phyloP scores from a whole-genome alignment of 2,888 invertebrate genomes.

The Carabus problematicus region DNA sequence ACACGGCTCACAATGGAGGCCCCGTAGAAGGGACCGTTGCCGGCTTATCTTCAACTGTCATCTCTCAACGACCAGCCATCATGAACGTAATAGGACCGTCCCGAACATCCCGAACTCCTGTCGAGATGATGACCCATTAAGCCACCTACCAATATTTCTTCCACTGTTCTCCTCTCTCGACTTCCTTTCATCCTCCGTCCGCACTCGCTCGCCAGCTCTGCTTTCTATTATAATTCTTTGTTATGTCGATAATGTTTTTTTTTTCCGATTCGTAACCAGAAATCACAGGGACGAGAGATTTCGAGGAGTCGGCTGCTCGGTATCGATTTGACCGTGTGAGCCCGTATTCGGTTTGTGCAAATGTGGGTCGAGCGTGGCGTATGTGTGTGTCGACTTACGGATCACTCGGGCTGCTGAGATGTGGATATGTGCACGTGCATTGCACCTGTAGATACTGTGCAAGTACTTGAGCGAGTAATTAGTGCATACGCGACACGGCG shows the following conservation, averaged over 20 bases:
- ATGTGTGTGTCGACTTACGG: background rate
- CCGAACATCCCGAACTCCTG: slow-evolving; percentile 34
- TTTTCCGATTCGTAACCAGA: slow-evolving; percentile 39
- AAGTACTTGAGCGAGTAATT: too few species aligned
- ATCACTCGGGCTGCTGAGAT: background rate
- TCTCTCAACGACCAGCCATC: slow-evolving; percentile 45
- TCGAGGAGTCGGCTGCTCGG: background rate
- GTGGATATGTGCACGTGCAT: background rate
- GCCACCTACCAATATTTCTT: slow-evolving; percentile 38
- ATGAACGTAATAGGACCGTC: slow-evolving; percentile 38
- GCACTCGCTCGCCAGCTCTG: slow-evolving; percentile 6
- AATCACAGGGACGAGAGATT: slow-evolving; percentile 3
- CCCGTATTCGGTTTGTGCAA: background rate
- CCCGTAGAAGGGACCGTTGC: slow-evolving; percentile 6
- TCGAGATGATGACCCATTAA: slow-evolving; percentile 41
- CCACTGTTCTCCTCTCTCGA: slow-evolving; percentile 22
- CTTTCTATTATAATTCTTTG: slow-evolving; percentile 42
- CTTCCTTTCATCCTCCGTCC: slow-evolving; percentile 29
- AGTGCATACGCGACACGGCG: too few species aligned
- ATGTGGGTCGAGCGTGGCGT: slow-evolving; percentile 5
- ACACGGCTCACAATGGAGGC: slow-evolving; percentile 39
- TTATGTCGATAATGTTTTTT: slow-evolving; percentile 45
- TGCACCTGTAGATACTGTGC: too few species aligned
- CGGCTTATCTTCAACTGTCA: slow-evolving; percentile 47
- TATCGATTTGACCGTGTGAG: too few species aligned